Conservation (phyloP, 2,113 vertebrate genomes). For the Ameiurus melas region DNA sequence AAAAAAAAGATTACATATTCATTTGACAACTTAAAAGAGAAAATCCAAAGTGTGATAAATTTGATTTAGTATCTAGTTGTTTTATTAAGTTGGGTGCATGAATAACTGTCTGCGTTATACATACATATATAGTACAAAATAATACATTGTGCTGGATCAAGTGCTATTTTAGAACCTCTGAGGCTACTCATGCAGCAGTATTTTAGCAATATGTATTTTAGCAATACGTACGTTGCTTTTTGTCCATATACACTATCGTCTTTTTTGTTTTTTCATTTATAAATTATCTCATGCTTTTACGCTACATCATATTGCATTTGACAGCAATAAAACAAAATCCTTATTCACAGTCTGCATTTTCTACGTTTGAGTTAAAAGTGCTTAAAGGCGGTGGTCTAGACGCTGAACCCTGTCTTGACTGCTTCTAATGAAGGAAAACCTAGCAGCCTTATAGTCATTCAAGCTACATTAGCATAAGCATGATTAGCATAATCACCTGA, state of each 20-base stretch:
- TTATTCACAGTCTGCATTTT: background rate
- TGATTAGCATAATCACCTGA: background rate
- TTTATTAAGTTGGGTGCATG: background rate
- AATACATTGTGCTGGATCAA: background rate
- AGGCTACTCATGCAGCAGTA: background rate
- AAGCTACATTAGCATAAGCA: too few relatives aligned
- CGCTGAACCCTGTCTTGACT: background rate
- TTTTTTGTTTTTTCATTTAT: background rate
- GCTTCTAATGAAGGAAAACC: background rate
- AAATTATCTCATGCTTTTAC: conserved; percentile 8
- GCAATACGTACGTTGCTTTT: too few relatives aligned
- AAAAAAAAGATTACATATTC: background rate
- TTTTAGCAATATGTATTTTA: background rate
- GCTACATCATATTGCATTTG: background rate
- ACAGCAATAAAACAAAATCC: background rate
- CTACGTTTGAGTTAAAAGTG: background rate
- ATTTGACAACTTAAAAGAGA: background rate
- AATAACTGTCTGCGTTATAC: too few relatives aligned
- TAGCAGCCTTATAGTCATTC: background rate
- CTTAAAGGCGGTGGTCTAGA: background rate
- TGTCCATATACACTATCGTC: background rate
- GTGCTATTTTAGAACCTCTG: background rate
- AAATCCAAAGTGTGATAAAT: background rate
- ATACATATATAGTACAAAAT: background rate
- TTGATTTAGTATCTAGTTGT: background rate